A percentile compares a stretch with the other conserved stretches of the same genome.
phyloP scores from a whole-genome alignment of 2,888 invertebrate genomes.

The Tribolium freemani region DNA sequence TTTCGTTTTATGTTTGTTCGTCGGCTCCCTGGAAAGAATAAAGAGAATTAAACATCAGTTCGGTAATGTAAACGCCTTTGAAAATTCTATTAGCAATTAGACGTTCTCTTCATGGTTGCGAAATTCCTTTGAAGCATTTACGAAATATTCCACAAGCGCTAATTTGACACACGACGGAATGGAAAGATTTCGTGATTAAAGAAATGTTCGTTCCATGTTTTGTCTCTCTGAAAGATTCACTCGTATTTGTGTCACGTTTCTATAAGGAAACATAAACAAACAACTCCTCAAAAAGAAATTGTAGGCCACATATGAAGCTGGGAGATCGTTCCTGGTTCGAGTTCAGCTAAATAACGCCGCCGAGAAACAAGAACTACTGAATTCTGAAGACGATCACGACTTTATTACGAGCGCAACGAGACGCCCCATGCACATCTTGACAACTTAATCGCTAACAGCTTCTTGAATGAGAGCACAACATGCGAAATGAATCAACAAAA shows the following conservation, averaged over 20 bases:
- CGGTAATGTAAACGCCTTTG: conserved; percentile 41
- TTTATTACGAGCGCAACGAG: too few species aligned
- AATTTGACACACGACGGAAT: conserved; percentile 42
- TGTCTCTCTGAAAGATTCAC: conserved; percentile 7
- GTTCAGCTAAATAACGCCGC: too few species aligned
- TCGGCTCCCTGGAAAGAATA: conserved; percentile 26
- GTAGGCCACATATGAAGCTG: conserved; percentile 3
- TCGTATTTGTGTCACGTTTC: conserved; percentile 35
- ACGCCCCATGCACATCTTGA: too few species aligned
- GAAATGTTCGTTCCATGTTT: conserved; percentile 36
- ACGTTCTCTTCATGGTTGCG: conserved; percentile 40
- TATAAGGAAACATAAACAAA: conserved; percentile 32
- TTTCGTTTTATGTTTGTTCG: conserved; percentile 19
- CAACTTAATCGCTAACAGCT: too few species aligned
- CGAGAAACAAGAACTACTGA: too few species aligned
- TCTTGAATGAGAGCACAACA: too few species aligned
- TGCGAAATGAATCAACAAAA: too few species aligned
- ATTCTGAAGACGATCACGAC: too few species aligned
- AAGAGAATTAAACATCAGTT: conserved; percentile 40
- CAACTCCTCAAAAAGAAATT: conserved; percentile 36
- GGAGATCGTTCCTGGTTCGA: background rate
- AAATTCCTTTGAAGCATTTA: conserved; percentile 43
- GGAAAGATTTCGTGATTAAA: conserved; percentile 41
- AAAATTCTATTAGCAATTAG: conserved; percentile 44
- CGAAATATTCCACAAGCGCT: conserved; percentile 43